Percentiles rank a stretch among this genome's conserved stretches.
These are phyloP conservation scores for Drosophila eugracilis DNA, from an alignment of 1,140 invertebrate species.

Conservation along the genomic window DNA sequence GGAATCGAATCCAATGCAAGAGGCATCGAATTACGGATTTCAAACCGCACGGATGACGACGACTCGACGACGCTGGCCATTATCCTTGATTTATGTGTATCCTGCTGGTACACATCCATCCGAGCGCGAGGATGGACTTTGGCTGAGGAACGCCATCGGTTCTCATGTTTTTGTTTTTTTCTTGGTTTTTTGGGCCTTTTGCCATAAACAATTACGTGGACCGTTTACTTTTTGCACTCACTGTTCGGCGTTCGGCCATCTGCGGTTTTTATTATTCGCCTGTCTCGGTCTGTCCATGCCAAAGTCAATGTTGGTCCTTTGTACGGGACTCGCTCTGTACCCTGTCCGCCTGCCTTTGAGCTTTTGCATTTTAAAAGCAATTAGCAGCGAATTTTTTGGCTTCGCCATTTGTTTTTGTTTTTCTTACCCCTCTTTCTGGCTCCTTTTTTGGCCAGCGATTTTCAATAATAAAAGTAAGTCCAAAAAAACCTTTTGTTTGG, in stretches of 20 bases:
- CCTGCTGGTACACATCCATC: constrained; percentile 64
- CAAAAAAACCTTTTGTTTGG: constrained; percentile 49
- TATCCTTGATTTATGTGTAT: constrained; percentile 83
- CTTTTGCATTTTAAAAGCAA: constrained; percentile 83
- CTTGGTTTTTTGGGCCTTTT: constrained; percentile 44
- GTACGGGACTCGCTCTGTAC: constrained; percentile 21
- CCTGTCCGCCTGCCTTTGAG: constrained; percentile 26
- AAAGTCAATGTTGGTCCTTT: constrained; percentile 78
- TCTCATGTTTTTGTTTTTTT: not conserved
- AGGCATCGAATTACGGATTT: constrained; percentile 81
- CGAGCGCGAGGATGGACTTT: not conserved
- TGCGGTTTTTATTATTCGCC: constrained; percentile 68
- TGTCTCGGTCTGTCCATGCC: constrained; percentile 47
- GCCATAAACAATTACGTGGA: constrained; percentile 77
- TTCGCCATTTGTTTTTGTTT: constrained; percentile 63
- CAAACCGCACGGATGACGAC: constrained; percentile 67
- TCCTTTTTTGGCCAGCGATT: constrained; percentile 52
- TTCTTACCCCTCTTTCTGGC: constrained; percentile 29
- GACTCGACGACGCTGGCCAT: constrained; percentile 76
- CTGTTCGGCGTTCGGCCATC: constrained; percentile 56
- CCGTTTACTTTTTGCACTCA: constrained; percentile 59
- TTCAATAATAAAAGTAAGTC: constrained; percentile 72
- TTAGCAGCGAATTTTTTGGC: constrained; percentile 80
- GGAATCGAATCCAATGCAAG: constrained; percentile 63
- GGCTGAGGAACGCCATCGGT: not conserved